Evolutionary conservation across 2,888 invertebrate genomes (phyloP), one percentile per base, ranked within the genome.

Genomic region (Harpalus rufipes): DNA sequence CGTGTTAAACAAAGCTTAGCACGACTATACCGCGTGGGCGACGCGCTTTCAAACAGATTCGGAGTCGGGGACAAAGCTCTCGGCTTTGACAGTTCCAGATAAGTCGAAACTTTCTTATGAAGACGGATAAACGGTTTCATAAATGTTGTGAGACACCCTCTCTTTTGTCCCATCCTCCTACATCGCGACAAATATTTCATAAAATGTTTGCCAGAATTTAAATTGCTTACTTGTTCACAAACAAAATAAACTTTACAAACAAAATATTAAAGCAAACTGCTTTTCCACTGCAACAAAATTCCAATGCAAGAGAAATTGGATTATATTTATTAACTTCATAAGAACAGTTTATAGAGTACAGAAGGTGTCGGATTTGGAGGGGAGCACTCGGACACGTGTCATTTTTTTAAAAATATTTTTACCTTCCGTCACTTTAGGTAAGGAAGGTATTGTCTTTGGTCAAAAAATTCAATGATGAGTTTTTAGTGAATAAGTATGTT

Each of bases 1-100:
- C 88, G 88, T 88, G 88, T 88, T 88, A 87, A 88, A 89, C 89
- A 89, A 89, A 89, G 88, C 88, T 85, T 85, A 86, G 86, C 87
- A 87, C 86, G 86, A 86, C 86, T 86, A 86, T 87, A 86, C 61
- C 58, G 84, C 41, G 39, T 32, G 78, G 51, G 56, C 32, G 58
- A 32, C 21, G 56, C 72, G 61, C 78, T 79, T 84, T 68, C 68
- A 78, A 84, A 78, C 63, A 84, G 84, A 84, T 84, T 78, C 65
- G 18, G 65, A 84, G 63, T 63, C 78, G 51, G 84, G 84, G 84
- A 84, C 84, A 84, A 84, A 78, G 84, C 84, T 79, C 68, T 63
- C 79, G 56, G 84, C 84, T 84, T 84, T 84, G 84, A 84, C 84
- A 84, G 78, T 84, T 79, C 79, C 78, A 84, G 79, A 84, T 84